Conservation (phyloP, 2,888 invertebrate species). For the Fragum fragum region DNA sequence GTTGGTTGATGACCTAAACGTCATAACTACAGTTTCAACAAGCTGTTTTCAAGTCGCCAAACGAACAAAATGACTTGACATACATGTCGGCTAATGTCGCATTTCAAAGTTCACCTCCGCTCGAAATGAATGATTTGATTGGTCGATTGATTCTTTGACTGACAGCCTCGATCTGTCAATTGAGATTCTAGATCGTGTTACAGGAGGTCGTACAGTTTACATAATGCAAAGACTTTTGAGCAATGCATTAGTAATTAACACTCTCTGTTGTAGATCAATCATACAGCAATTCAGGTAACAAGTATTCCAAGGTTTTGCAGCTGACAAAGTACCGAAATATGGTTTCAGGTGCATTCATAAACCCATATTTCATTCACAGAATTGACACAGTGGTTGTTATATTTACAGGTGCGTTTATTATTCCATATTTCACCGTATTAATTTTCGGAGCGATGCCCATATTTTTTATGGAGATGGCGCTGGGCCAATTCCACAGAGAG, state of each 20-base stretch:
- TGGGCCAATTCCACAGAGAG: slow-evolving; percentile 96
- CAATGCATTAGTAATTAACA: background rate
- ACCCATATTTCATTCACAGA: background rate
- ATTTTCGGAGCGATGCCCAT: slow-evolving; percentile 96
- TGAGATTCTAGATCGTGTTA: too few species aligned
- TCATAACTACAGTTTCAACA: too few species aligned
- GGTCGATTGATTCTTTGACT: too few species aligned
- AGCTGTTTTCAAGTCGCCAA: too few species aligned
- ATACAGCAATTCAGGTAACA: background rate
- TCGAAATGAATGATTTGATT: too few species aligned
- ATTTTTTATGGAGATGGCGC: slow-evolving; percentile 96
- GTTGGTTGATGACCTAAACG: too few species aligned
- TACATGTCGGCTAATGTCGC: too few species aligned
- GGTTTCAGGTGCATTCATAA: background rate
- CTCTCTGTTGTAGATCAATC: background rate
- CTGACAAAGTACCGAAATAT: background rate
- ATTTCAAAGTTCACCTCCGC: too few species aligned
- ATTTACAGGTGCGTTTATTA: slow-evolving; percentile 92
- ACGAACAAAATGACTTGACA: too few species aligned
- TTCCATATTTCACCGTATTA: slow-evolving; percentile 97
- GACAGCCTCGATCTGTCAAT: too few species aligned
- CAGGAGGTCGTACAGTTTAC: background rate
- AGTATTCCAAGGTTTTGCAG: background rate
- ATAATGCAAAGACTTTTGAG: background rate
- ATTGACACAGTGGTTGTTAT: background rate